These are phyloP conservation scores for Microtus oregoni DNA, from an alignment of 2,113 vertebrate species.

Conservation along the genomic window DNA sequence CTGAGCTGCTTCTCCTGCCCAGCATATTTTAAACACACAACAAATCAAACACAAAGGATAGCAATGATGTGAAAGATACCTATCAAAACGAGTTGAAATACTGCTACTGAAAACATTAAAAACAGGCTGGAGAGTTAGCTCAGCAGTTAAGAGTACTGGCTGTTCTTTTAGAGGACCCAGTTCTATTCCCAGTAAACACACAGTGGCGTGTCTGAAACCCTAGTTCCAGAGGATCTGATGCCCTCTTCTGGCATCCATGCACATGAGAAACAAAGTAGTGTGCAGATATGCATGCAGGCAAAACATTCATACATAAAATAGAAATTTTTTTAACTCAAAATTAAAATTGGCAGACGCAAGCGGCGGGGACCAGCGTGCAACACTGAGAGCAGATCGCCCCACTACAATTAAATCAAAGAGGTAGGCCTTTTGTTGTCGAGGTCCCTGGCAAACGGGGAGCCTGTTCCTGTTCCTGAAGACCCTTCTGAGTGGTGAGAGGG, in stretches of 20 bases:
- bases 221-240: not conserved
- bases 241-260: not conserved
- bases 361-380: no score
- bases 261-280: not conserved
- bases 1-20: not conserved
- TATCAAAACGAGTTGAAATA: not conserved
- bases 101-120: not conserved
- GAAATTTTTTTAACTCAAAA: not conserved
- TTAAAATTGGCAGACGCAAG: no score
- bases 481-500: no score
- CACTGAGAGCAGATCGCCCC: no score
- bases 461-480: no score
- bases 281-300: not conserved
- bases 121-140: not conserved
- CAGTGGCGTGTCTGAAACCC: not conserved
- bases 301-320: not conserved
- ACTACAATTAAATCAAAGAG: no score
- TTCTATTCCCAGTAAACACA: not conserved
- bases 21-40: not conserved
- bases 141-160: no score
- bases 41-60: not conserved
- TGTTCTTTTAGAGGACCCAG: not conserved
- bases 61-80: not conserved
- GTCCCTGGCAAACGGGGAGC: no score
- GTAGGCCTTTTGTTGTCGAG: no score